phyloP scores from a whole-genome alignment of 1,140 invertebrate genomes.

The Leptopilina boulardi region DNA sequence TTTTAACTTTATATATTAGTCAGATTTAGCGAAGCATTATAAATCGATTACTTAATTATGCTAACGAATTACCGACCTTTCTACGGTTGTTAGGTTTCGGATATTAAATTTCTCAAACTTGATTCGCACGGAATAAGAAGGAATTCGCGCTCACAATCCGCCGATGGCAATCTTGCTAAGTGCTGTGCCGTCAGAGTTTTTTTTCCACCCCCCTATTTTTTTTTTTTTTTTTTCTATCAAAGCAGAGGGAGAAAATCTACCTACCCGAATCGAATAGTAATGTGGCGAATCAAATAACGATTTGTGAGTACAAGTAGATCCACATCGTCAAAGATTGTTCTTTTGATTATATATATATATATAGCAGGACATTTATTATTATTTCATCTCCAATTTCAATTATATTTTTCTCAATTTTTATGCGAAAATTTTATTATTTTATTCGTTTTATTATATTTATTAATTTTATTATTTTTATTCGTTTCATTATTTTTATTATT shows the following conservation, averaged over 20 bases:
- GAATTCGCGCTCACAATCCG: constrained; percentile 22
- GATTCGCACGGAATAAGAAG: constrained; percentile 47
- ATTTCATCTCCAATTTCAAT: neutral
- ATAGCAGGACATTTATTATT: neutral
- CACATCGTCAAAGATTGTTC: neutral
- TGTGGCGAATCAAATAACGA: constrained; percentile 49
- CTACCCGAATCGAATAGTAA: constrained; percentile 34
- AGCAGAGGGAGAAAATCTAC: constrained; percentile 8
- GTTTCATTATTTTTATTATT: too few species aligned
- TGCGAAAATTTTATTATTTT: neutral
- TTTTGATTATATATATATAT: neutral
- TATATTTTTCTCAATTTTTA: neutral
- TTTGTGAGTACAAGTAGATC: constrained; percentile 38
- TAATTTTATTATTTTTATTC: too few species aligned
- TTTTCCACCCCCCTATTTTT: neutral
- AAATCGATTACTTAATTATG: constrained; percentile 59
- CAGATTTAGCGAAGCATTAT: constrained; percentile 48
- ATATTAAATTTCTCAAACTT: constrained; percentile 61
- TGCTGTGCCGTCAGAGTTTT: constrained; percentile 37
- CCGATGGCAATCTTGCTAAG: constrained; percentile 50
- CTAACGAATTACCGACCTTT: constrained; percentile 54
- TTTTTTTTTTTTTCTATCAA: neutral
- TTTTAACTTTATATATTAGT: constrained; percentile 41
- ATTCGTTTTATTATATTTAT: too few species aligned
- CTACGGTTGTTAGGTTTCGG: constrained; percentile 44